Evolutionary conservation across 2,888 invertebrate species (phyloP).

Genomic region (Drosophila yooni): DNA sequence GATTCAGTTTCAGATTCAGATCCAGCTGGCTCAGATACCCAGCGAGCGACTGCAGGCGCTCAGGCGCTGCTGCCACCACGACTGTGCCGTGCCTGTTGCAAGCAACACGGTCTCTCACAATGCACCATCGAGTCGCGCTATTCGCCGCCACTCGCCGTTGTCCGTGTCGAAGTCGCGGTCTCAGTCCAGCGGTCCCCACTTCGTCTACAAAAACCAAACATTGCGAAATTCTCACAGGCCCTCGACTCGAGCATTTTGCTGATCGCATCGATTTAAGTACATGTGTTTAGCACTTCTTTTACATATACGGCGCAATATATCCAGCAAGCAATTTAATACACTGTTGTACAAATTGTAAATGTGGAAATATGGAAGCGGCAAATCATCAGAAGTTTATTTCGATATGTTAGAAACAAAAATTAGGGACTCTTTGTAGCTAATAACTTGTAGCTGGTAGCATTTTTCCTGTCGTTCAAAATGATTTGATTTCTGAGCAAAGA

Average conservation of each 20-base stretch:
- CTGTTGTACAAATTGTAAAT: background rate
- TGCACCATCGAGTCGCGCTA: constrained; percentile 7
- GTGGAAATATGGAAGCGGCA: background rate
- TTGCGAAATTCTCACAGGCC: constrained; percentile 47
- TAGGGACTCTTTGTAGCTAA: background rate
- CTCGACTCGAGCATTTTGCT: constrained; percentile 47
- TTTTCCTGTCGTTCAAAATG: background rate
- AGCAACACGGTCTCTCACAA: constrained; percentile 17
- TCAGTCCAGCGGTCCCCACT: constrained; percentile 6
- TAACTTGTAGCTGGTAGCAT: accelerated
- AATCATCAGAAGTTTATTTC: background rate
- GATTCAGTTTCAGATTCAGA: constrained; percentile 26
- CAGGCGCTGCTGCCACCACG: constrained; percentile 57
- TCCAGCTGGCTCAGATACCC: constrained; percentile 16
- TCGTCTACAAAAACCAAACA: constrained; percentile 21
- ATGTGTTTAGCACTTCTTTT: constrained; percentile 39
- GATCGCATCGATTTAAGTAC: constrained; percentile 52
- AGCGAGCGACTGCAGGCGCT: constrained; percentile 32
- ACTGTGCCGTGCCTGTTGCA: constrained; percentile 14
- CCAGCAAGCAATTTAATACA: background rate
- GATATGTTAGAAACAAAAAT: background rate
- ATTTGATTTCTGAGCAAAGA: background rate
- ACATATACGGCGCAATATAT: background rate
- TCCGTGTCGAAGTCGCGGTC: constrained; percentile 34
- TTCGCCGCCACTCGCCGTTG: constrained; percentile 15